Percentiles rank a stretch among this genome's conserved stretches.
Evolutionary conservation across 2,113 vertebrate species (phyloP).

Genomic region (Lasiurus cinereus): DNA sequence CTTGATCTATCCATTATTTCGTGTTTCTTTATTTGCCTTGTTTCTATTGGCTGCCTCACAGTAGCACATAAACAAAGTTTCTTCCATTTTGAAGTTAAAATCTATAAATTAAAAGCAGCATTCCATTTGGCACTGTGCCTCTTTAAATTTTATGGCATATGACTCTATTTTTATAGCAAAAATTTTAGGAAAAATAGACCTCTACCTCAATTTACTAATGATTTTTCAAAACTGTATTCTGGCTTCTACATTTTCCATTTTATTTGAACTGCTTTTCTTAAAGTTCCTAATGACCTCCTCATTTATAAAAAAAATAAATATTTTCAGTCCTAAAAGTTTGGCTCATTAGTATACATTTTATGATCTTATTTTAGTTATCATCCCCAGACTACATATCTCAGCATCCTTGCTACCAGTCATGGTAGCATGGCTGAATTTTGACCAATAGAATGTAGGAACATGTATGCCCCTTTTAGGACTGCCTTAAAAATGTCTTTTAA

Average conservation of each 20-base stretch:
- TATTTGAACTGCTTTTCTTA: not conserved
- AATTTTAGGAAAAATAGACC: not conserved
- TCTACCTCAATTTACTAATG: not conserved
- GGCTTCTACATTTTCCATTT: not conserved
- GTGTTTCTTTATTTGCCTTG: not conserved
- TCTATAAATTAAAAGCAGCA: not conserved
- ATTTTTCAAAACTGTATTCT: not conserved
- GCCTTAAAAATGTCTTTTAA: not conserved
- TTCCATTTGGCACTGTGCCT: not conserved
- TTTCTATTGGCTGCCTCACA: not conserved
- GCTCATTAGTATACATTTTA: not conserved
- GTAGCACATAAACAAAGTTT: not conserved
- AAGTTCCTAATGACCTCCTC: rapidly evolving
- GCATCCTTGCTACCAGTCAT: not conserved
- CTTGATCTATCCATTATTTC: not conserved
- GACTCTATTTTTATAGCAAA: not conserved
- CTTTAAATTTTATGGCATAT: not conserved
- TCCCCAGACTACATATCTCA: not conserved
- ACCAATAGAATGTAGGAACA: not conserved
- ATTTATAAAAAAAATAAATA: not conserved
- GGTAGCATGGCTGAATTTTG: not conserved
- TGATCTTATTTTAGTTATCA: not conserved
- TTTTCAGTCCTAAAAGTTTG: not conserved
- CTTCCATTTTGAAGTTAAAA: not conserved
- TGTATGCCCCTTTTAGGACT: not conserved